These are phyloP conservation scores for Ceratina australensis DNA, from an alignment of 1,140 invertebrate genomes.

Conservation along the genomic window DNA sequence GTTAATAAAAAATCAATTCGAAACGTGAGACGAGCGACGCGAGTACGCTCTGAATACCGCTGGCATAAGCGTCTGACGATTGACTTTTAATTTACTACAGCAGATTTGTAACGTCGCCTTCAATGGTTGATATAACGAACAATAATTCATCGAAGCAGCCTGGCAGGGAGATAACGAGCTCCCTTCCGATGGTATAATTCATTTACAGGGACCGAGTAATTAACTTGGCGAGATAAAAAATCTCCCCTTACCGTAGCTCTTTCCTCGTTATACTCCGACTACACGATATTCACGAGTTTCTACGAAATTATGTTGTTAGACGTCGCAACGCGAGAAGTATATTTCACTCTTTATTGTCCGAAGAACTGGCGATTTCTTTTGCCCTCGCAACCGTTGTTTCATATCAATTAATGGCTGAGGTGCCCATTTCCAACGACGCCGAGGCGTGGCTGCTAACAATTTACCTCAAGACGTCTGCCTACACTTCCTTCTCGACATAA, in stretches of 20 bases:
- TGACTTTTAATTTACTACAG: too few relatives aligned
- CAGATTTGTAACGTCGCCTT: too few relatives aligned
- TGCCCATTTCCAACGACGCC: conserved; percentile 19
- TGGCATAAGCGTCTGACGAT: too few relatives aligned
- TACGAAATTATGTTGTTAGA: conserved; percentile 28
- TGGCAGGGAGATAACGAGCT: conserved; percentile 12
- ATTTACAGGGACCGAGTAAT: conserved; percentile 3
- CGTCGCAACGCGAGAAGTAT: conserved; percentile 43
- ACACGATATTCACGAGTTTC: not conserved
- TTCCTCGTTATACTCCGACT: conserved; percentile 2
- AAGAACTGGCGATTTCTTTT: conserved; percentile 25
- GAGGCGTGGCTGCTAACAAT: not conserved
- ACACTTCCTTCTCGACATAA: not conserved
- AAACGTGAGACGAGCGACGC: too few relatives aligned
- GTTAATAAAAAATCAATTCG: too few relatives aligned
- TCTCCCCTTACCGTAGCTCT: not conserved
- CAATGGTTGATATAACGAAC: not conserved
- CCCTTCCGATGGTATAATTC: conserved; percentile 24
- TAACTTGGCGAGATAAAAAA: conserved; percentile 17
- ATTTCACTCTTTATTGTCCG: conserved; percentile 53
- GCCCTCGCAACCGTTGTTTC: not conserved
- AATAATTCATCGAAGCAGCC: conserved; percentile 13
- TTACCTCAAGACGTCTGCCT: conserved; percentile 1
- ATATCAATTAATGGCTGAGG: conserved; percentile 32
- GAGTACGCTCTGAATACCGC: too few relatives aligned